Conservation (phyloP, 2,797 vertebrate genomes). For the Hemitrygon akajei region DNA sequence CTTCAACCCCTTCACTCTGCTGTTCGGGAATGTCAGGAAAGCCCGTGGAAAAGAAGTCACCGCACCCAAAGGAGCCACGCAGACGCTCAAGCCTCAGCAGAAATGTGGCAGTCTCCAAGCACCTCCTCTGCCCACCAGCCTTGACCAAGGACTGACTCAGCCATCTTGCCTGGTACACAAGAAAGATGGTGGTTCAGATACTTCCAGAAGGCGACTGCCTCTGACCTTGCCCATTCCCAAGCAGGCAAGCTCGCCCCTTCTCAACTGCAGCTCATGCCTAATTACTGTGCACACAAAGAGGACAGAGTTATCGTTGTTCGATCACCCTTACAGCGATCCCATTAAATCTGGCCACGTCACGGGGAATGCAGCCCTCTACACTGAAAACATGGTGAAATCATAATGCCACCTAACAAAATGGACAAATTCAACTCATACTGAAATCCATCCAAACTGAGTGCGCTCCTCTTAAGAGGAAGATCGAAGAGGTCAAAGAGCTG, state of each 20-base stretch:
- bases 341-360: not conserved
- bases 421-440: not conserved
- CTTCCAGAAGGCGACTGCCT: not conserved
- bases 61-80: not conserved
- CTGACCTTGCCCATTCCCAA: not conserved
- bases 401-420: not conserved
- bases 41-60: not conserved
- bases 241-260: not conserved
- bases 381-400: constrained; percentile 17
- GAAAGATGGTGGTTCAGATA: not conserved
- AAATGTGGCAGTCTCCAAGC: not conserved
- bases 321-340: not conserved
- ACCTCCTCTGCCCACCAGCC: not conserved
- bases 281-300: not conserved
- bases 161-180: not conserved
- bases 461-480: not conserved
- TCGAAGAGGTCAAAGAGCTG: not conserved
- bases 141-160: not conserved
- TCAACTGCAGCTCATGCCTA: not conserved
- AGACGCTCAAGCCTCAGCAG: not conserved
- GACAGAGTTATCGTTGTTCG: not conserved
- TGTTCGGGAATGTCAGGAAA: constrained; percentile 14
- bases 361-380: not conserved
- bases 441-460: not conserved
- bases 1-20: constrained; percentile 27